Evolutionary conservation across 2,888 invertebrate species (phyloP).

Genomic region (Boloria euphrosyne): DNA sequence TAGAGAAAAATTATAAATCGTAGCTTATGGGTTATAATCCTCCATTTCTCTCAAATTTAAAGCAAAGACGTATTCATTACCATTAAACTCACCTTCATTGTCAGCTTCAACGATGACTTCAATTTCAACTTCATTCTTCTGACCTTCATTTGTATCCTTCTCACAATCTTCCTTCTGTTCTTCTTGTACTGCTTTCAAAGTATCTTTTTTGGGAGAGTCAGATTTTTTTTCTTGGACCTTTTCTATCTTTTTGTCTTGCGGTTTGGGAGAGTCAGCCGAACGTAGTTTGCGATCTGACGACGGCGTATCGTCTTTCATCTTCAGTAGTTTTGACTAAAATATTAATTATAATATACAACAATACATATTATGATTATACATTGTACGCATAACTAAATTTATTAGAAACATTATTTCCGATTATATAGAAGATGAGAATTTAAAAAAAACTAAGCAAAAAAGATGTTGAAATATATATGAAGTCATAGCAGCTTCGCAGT

Average conservation of each 20-base stretch:
- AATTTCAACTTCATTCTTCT: conserved; percentile 47
- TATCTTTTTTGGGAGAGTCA: conserved; percentile 43
- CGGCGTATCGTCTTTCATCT: conserved; percentile 59
- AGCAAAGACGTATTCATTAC: neutral
- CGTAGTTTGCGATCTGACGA: conserved; percentile 63
- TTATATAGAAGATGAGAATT: too few relatives aligned
- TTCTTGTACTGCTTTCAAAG: conserved; percentile 22
- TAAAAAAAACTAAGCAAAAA: too few relatives aligned
- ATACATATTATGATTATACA: neutral
- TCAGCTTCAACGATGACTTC: conserved; percentile 56
- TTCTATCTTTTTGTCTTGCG: conserved; percentile 50
- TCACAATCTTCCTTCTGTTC: conserved; percentile 34
- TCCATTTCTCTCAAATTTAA: neutral
- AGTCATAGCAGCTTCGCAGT: too few relatives aligned
- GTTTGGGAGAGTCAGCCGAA: conserved; percentile 67
- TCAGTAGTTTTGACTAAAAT: conserved; percentile 68
- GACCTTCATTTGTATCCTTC: conserved; percentile 21
- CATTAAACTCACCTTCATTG: conserved; percentile 55
- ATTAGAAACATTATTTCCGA: too few relatives aligned
- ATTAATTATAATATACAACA: conserved; percentile 13
- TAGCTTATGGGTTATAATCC: neutral
- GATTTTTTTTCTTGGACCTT: conserved; percentile 35
- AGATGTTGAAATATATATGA: too few relatives aligned
- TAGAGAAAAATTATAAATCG: neutral
- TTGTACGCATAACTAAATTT: too few relatives aligned